Evolutionary conservation across 2,113 vertebrate genomes (phyloP), one percentile per base, ranked within the genome.

Genomic region (Mohoua ochrocephala): DNA sequence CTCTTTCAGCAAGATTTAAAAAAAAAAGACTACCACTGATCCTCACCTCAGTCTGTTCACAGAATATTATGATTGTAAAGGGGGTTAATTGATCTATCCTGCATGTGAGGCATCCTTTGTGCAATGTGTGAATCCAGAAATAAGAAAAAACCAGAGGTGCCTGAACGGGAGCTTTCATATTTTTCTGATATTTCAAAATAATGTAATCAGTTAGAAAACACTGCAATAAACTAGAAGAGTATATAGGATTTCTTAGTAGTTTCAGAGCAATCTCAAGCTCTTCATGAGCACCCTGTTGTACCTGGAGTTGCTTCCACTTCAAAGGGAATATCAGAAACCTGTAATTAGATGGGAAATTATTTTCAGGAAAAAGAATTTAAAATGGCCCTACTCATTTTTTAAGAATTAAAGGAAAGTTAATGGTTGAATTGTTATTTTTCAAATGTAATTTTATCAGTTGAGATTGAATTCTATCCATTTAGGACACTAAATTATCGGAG

Each of bases 11-110:
- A 70, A 47, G 7, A 74, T 33, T 17, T 5, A 5, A 18, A 63
- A 49, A 30, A 30, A 19, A 6, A 35, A 2, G 9, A 39, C 6
- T n/a, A 56, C 15, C 4, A 37, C 12, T n/a, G 59, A 59, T 63
- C 19, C 15, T 87, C 20, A 45, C 23, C 13, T 63, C 28, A 53
- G 24, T 49, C 31, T 59, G 14, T 45, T 14, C 16, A 30, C 35
- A 30, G 11, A 71, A 8, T 35, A 2, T 21, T 60, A 35, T 57
- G 15, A 33, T 64, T 0, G 1, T 3, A 2, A 60, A 44, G 14
- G 19, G 27, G 5, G 5, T 9, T 54, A 30, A 63, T 4, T 33
- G 20, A 42, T 63, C 27, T 76, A 12, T 26, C 18, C 6, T 44
- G 5, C 35, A 31, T 13, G 22, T 2, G 1, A 63, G 13, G 11